Base-by-base conservation (phyloP, 2,797 vertebrate species). In the Mus spretus region DNA sequence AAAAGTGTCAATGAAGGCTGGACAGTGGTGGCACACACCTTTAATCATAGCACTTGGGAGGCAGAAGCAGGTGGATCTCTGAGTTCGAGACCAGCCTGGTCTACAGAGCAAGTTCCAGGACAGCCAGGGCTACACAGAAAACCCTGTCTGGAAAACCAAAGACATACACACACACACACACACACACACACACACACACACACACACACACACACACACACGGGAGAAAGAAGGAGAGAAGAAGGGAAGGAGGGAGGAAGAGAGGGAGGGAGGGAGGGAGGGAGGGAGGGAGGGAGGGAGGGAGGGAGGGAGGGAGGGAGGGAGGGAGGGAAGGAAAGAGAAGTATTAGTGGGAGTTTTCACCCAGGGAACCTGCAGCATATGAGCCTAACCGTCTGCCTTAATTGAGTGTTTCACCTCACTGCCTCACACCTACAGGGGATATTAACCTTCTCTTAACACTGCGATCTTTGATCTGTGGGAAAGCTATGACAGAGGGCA, bases 381-480 rank as follows among this genome's bases (percentile, higher is more conserved):
- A 20, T 44, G 11, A 34, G 79, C 13, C 50, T 3, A 37, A 28
- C 86, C 92, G 57, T 12, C 31, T 59, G 70, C 31, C 44, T 84
- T 15, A 0, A 12, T 40, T 53, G 22, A 61, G 85, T 31, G 40
- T 2, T 74, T 87, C 67, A 80, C 65, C 17, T 61, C 15, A 24
- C 93, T 31, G 14, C 72, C 83, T 89, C 28, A 81, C 44, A 13
- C 7, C 22, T 6, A 17, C 4, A 79, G 59, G 47, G 89, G 70
- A 75, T 57, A 92, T 90, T 47, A 34, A 72, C 5, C 47, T 37
- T 20, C 61, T 24, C 47, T 93, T 63, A 63, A 90, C 89, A 86
- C 31, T 31, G 40, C 3, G n/a, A 7, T 13, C 84, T 89, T 83
- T 28, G 90, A 81, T 65, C 86, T 6, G 26, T 40, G n/a, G 26